A percentile compares a stretch with the other conserved stretches of the same genome.
Conservation (phyloP, 2,888 invertebrate genomes). For the Dicyrtoma fusca region DNA sequence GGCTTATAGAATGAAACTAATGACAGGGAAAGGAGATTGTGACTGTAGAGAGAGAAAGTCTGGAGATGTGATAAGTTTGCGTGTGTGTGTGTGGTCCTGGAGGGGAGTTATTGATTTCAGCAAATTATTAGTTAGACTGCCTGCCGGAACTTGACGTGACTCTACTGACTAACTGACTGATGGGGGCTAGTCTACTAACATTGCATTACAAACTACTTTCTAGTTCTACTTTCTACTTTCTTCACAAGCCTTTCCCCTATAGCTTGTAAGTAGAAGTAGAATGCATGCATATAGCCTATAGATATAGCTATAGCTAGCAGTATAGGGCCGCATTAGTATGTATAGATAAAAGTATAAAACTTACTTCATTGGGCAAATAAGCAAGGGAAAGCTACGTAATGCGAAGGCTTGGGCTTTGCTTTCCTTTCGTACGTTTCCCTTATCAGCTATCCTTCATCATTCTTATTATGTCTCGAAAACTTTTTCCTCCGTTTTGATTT, state of each 20-base stretch:
- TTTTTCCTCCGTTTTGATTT: no score
- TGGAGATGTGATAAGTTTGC: slow-evolving; percentile 43
- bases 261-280: background rate
- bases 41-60: no score
- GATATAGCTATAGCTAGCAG: no score
- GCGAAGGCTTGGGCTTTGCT: background rate
- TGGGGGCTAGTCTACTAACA: slow-evolving; percentile 24
- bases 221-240: background rate
- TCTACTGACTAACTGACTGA: slow-evolving; percentile 29
- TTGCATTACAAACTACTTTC: slow-evolving; percentile 27
- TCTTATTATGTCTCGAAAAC: no score
- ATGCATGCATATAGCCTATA: no score
- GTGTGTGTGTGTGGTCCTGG: slow-evolving; percentile 44
- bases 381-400: background rate
- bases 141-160: slow-evolving; percentile 35
- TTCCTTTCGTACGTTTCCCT: no score
- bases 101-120: slow-evolving; percentile 45
- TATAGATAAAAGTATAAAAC: background rate
- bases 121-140: slow-evolving; percentile 42
- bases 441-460: no score
- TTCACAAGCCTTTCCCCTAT: background rate
- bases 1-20: no score
- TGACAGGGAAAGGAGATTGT: no score
- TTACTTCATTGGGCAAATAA: no score
- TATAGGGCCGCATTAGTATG: background rate